Evolutionary conservation across 2,113 vertebrate species (phyloP).

Genomic region (Brachionichthys hirsutus): DNA sequence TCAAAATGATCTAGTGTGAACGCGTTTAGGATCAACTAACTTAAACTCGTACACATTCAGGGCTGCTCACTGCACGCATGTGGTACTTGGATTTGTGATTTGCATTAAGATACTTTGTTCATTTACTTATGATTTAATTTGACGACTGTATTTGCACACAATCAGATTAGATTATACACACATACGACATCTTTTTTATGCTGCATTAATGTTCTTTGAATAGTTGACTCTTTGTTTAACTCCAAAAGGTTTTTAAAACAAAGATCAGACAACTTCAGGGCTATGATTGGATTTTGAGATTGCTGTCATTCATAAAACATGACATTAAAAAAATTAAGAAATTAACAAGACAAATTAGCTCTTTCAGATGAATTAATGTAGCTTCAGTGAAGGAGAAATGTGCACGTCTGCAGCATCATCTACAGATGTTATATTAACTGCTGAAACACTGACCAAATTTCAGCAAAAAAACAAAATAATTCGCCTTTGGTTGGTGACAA

Average conservation of each 20-base stretch:
- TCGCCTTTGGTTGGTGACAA: background rate
- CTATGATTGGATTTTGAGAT: background rate
- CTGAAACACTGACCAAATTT: background rate
- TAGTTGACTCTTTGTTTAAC: background rate
- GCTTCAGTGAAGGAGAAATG: background rate
- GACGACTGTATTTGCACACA: too few relatives aligned
- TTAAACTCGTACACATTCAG: slow-evolving; percentile 15
- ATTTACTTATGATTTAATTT: too few relatives aligned
- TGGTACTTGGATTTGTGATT: background rate
- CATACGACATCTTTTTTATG: too few relatives aligned
- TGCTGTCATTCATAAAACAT: too few relatives aligned
- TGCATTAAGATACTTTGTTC: background rate
- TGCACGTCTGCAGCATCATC: background rate
- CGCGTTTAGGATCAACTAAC: slow-evolving; percentile 19
- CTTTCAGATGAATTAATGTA: background rate
- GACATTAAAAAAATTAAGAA: too few relatives aligned
- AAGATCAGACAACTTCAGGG: background rate
- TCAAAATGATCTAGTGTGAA: slow-evolving; percentile 43
- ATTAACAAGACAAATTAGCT: background rate
- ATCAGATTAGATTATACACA: too few relatives aligned
- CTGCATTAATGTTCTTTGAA: too few relatives aligned
- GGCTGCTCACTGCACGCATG: background rate
- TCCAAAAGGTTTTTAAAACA: background rate
- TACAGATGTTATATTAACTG: too few relatives aligned
- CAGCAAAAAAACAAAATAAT: background rate